Evolutionary conservation across 2,888 invertebrate genomes (phyloP).

Genomic region (Tetanocera ferruginea): DNA sequence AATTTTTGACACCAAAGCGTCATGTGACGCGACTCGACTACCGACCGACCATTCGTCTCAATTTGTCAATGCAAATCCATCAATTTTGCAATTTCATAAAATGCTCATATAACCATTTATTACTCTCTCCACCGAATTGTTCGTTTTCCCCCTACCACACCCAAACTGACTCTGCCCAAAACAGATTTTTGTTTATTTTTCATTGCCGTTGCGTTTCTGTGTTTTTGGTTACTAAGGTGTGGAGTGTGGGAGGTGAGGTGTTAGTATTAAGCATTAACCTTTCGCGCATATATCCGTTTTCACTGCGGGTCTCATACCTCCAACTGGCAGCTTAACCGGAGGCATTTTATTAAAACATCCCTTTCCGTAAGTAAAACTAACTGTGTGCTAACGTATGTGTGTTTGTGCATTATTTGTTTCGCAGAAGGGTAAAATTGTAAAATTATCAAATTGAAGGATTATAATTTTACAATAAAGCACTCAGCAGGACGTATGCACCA

Average conservation of each 20-base stretch:
- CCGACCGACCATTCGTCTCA: conserved; percentile 37
- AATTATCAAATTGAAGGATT: conserved; percentile 51
- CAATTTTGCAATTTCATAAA: conserved; percentile 55
- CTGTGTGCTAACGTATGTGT: neutral
- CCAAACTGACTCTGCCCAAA: neutral
- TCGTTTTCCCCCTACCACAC: neutral
- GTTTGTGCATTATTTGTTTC: conserved; percentile 42
- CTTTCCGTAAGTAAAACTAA: neutral
- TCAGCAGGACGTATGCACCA: conserved; percentile 42
- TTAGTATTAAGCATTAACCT: conserved; percentile 55
- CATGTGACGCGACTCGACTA: neutral
- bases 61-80: conserved; percentile 58
- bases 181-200: neutral
- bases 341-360: conserved; percentile 23
- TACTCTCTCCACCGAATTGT: conserved; percentile 7
- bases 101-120: conserved; percentile 42
- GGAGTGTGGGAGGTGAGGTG: conserved; percentile 38
- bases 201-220: neutral
- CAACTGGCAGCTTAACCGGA: conserved; percentile 21
- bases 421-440: conserved; percentile 49
- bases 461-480: conserved; percentile 40
- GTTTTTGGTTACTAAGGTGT: neutral
- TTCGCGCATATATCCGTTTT: conserved; percentile 59
- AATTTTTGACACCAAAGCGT: conserved; percentile 18
- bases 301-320: conserved; percentile 38